Percentiles rank a stretch among this genome's conserved stretches.
These are phyloP conservation scores for Harmothoe impar DNA, from an alignment of 2,888 invertebrate genomes.

Conservation along the genomic window DNA sequence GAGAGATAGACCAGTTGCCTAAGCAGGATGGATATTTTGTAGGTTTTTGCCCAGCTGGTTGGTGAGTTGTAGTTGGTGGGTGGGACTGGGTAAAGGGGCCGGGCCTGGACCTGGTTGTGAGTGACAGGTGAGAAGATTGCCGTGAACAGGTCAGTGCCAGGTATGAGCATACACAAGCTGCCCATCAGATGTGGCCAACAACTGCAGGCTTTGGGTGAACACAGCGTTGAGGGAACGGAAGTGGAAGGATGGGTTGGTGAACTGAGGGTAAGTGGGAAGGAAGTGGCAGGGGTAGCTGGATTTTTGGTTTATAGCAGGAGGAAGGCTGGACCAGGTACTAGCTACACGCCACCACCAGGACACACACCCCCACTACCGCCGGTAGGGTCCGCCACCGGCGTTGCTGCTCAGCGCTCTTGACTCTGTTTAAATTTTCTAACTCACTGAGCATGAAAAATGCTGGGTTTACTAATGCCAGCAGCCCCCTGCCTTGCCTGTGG, in stretches of 20 bases:
- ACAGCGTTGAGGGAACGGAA: not conserved
- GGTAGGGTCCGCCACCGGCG: conserved; percentile 46
- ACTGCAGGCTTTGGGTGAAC: not conserved
- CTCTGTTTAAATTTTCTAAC: conserved; percentile 65
- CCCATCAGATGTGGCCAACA: not conserved
- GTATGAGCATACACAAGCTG: conserved; percentile 31
- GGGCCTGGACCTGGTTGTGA: not conserved
- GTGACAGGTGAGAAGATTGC: conserved; percentile 58
- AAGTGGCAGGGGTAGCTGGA: not conserved
- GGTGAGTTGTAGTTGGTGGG: not conserved
- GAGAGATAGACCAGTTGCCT: not conserved
- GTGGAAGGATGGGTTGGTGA: not conserved
- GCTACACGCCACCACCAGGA: not conserved
- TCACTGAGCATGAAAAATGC: conserved; percentile 66
- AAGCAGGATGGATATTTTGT: not conserved
- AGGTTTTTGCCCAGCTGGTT: conserved; percentile 20
- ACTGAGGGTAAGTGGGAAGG: not conserved
- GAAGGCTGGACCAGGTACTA: not conserved
- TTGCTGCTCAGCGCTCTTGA: conserved; percentile 28
- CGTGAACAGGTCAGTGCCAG: conserved; percentile 58
- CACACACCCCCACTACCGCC: not conserved
- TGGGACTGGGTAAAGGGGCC: not conserved
- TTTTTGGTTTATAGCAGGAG: not conserved
- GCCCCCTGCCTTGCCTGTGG: not conserved
- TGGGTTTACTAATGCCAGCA: conserved; percentile 55